phyloP scores from a whole-genome alignment of 2,797 vertebrate species.

The Iguana delicatissima region DNA sequence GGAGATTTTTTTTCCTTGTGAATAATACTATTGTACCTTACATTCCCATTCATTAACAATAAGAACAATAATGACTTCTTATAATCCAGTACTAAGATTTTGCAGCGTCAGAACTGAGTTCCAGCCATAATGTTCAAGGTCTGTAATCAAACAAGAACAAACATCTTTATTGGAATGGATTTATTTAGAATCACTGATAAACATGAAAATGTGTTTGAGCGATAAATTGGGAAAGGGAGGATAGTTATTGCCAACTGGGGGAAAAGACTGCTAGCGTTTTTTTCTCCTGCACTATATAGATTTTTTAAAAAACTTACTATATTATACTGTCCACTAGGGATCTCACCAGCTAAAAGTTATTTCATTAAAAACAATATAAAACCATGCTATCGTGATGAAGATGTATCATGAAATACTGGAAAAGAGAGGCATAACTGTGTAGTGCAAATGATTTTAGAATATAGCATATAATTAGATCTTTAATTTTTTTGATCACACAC shows the following conservation, averaged over 20 bases:
- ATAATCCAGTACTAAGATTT: not conserved
- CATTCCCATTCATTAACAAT: not conserved
- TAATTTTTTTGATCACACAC: not conserved
- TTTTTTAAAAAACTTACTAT: not conserved
- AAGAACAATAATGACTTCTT: not conserved
- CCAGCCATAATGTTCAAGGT: not conserved
- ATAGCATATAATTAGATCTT: not conserved
- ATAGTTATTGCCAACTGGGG: not conserved
- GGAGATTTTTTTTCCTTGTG: not conserved
- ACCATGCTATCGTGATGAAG: not conserved
- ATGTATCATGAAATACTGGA: not conserved
- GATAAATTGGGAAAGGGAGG: not conserved
- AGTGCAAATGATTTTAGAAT: not conserved
- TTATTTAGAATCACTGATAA: not conserved
- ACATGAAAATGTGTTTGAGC: not conserved
- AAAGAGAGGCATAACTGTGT: not conserved
- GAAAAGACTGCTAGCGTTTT: not conserved
- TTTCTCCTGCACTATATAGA: not conserved
- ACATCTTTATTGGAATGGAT: not conserved
- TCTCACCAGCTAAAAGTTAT: not conserved
- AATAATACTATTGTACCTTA: not conserved
- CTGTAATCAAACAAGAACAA: not conserved
- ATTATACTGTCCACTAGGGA: not conserved
- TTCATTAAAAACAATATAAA: not conserved
- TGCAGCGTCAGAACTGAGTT: not conserved